Evolutionary conservation across 2,888 invertebrate species (phyloP), one percentile per base, ranked within the genome.

Genomic region (Patella depressa): DNA sequence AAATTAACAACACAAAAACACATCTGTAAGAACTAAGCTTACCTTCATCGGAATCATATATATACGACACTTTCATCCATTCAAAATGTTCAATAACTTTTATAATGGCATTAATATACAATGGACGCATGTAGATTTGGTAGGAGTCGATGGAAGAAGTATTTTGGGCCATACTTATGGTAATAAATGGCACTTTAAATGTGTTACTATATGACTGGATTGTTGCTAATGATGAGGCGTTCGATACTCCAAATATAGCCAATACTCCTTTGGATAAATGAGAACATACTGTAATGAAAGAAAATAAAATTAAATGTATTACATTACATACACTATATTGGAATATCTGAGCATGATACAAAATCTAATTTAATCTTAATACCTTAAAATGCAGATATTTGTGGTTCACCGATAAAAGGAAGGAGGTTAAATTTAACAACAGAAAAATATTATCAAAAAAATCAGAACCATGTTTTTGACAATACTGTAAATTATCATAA

Each of bases 171-270:
- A 85, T 84, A 73, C 86, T 83, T 69, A 85, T 79, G 5, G 86
- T 86, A 71, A 89, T 77, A 78, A 82, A 88, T 11, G 89, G 88
- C 78, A 88, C 85, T 72, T 84, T 77, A 81, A 88, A 88, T 4
- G 86, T 85, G 71, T 82, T 80, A 75, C 83, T 85, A 83, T 85
- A 88, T 7, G 88, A 87, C 75, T 85, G 85, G 73, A 89, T 82
- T 34, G 86, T 86, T 71, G 87, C 81, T 74, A 86, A 72, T 11
- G 87, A 86, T 34, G 83, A 81, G 4, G 83, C 81, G 55, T 84
- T 85, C 80, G 87, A 86, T 24, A 84, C 81, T 2, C 88, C 87
- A 75, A 88, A 86, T 24, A 88, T 82, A 70, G 85, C 85, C 71
- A 86, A 80, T 59, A 85, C 82, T 7, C 86, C 86, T n/a, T 79